These are phyloP conservation scores for Lophius piscatorius DNA, from an alignment of 2,113 vertebrate genomes.

Conservation along the genomic window DNA sequence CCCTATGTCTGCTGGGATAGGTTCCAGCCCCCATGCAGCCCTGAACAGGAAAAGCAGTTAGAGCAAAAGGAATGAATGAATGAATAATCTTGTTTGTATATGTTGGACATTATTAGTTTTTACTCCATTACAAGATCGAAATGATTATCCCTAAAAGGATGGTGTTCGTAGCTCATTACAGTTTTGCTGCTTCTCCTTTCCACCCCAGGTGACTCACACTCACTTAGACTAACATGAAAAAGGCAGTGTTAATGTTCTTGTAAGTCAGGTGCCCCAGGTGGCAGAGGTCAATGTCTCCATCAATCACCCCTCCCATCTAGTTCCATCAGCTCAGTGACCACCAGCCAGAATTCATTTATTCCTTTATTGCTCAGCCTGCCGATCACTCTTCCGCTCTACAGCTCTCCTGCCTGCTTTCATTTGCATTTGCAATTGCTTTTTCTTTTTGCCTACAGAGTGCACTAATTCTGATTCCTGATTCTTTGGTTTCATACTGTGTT, in stretches of 20 bases:
- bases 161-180: too few species aligned
- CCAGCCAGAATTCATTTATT: conserved; percentile 36
- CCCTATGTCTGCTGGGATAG: too few species aligned
- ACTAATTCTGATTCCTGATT: too few species aligned
- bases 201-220: background rate
- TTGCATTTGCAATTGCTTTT: background rate
- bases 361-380: conserved; percentile 6
- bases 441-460: too few species aligned
- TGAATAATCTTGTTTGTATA: too few species aligned
- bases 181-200: background rate
- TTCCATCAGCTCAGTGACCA: conserved; percentile 43
- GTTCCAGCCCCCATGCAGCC: too few species aligned
- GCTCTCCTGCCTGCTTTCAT: background rate
- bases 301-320: conserved; percentile 44
- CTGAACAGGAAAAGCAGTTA: too few species aligned
- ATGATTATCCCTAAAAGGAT: too few species aligned
- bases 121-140: too few species aligned
- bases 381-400: background rate
- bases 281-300: conserved; percentile 30
- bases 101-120: too few species aligned
- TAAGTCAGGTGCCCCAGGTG: conserved; percentile 18
- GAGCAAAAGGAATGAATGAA: too few species aligned
- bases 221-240: conserved; percentile 18
- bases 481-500: too few species aligned
- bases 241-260: conserved; percentile 6